Evolutionary conservation across 37 sponge, comb jelly and placozoan genomes (phyloP).

Genomic region (Beroe forskalii): DNA sequence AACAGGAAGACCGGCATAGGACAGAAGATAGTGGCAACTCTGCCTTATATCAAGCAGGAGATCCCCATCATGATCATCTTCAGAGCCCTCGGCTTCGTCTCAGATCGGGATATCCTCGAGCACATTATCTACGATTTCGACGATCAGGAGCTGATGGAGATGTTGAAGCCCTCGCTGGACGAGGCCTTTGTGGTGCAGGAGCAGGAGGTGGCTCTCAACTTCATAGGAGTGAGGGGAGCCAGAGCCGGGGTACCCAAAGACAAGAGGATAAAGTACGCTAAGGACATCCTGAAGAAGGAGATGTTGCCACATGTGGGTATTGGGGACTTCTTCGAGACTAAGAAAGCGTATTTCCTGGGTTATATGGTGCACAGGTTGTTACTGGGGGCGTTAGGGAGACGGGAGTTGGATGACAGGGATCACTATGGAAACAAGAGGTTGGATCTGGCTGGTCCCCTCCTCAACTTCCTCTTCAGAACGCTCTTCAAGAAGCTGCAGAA

Average conservation of each 20-base stretch:
- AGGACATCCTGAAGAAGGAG: conserved; percentile 98
- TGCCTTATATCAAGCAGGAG: conserved; percentile 97
- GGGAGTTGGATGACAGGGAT: conserved; percentile 98
- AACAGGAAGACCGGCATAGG: conserved; percentile 89
- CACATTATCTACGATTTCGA: conserved; percentile 99
- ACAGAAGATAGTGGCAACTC: conserved; percentile 89
- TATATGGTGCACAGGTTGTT: conserved; percentile 98
- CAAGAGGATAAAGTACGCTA: conserved; percentile 96
- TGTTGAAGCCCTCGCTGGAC: conserved; percentile 97
- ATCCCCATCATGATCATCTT: conserved; percentile 99
- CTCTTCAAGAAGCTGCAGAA: conserved; percentile 96
- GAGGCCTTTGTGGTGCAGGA: conserved; percentile 99
- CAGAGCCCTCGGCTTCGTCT: conserved; percentile 97
- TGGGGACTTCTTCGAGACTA: conserved; percentile 98
- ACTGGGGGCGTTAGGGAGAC: conserved; percentile 87
- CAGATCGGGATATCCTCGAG: conserved; percentile 97
- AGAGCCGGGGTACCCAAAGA: conserved; percentile 95
- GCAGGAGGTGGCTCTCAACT: conserved; percentile 96
- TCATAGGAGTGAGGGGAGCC: conserved; percentile 95
- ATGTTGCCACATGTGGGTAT: conserved; percentile 99
- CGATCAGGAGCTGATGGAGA: conserved; percentile 99
- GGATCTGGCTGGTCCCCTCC: conserved; percentile 96
- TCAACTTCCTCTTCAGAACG: conserved; percentile 93
- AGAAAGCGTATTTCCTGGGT: conserved; percentile 99
- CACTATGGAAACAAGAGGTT: conserved; percentile 99